Evolutionary conservation across 2,797 vertebrate species (phyloP), one percentile per base, ranked within the genome.

Genomic region (Denticeps clupeoides): DNA sequence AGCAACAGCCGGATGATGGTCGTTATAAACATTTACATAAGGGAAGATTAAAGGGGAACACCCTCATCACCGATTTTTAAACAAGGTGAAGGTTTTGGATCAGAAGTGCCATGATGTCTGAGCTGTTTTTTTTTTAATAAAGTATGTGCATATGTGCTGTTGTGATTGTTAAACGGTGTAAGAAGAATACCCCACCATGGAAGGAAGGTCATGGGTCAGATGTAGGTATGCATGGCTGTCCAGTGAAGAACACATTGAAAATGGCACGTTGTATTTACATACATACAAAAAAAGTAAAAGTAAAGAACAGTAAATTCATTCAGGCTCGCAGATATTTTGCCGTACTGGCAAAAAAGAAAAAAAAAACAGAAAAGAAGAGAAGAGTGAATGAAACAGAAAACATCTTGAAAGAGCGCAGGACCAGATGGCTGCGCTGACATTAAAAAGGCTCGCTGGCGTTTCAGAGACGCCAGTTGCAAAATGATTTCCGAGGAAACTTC

Each of bases 401-500:
- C 79, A 81, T 81, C 75, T 79, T 80, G 79, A 82, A 77, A 67
- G 72, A 64, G 70, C 77, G 53, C 50, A 79, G 66, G 71, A 80
- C 71, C 81, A 83, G 79, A 83, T 83, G 81, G 75, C 63, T 64
- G 69, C 68, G 68, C 61, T 75, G 73, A 80, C 77, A 75, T 79
- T 72, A 78, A 80, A 74, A 74, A 79, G 70, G 60, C 61, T 58
- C 68, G 70, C 64, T 78, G 75, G 74, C 75, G 73, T 79, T 80
- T 71, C 35, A 38, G 57, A 78, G 65, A 71, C 75, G 71, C 69
- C 74, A 53, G 71, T 72, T 72, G 70, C 60, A 58, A 70, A 70
- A 77, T 67, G 75, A 77, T 80, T 82, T 79, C 74, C 67, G 66
- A 79, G 62, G 68, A 77, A n/a, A 83, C 81, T 81, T 83, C 79